Percentiles rank a stretch among this genome's conserved stretches.
These are phyloP conservation scores for Tyto alba DNA, from an alignment of 2,113 vertebrate genomes.

Conservation along the genomic window DNA sequence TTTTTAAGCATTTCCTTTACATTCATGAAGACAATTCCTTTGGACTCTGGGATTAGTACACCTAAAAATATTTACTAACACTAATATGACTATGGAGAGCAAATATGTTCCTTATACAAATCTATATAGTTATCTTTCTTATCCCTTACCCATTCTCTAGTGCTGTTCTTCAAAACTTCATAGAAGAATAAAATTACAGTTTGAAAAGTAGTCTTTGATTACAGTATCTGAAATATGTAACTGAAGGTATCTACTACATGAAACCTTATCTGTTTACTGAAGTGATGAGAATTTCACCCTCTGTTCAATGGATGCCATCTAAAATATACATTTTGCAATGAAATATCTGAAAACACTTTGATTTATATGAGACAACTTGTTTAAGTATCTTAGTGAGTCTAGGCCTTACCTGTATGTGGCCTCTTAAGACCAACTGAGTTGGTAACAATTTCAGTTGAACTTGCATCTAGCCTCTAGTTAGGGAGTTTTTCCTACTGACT, in stretches of 20 bases:
- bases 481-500: background rate
- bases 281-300: background rate
- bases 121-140: background rate
- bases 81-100: background rate
- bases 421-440: background rate
- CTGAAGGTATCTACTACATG: background rate
- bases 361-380: background rate
- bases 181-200: background rate
- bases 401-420: background rate
- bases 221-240: background rate
- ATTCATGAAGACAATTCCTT: background rate
- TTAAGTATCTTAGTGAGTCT: background rate
- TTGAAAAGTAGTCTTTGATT: background rate
- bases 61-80: background rate
- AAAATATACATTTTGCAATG: background rate
- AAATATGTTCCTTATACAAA: background rate
- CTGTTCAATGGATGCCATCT: background rate
- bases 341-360: background rate
- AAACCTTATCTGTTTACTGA: background rate
- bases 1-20: background rate
- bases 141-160: background rate
- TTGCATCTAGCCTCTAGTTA: background rate
- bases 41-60: background rate
- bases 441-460: background rate
- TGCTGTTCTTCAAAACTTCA: background rate